Conservation (phyloP, 2,797 vertebrate genomes). For the Astyanax mexicanus region DNA sequence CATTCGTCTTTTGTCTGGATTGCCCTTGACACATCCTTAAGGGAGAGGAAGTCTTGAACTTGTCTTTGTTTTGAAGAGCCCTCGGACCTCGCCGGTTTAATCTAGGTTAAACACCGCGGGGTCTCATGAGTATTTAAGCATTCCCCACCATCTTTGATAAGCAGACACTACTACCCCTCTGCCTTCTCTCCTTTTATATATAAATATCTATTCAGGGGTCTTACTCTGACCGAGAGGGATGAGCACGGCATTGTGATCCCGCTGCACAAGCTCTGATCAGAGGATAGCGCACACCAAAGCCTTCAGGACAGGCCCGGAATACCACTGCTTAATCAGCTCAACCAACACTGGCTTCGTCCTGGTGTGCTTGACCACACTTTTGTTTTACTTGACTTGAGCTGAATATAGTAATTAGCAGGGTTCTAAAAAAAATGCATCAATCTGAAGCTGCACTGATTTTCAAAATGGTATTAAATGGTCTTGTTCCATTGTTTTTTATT, state of each 20-base stretch:
- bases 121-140: conserved; percentile 77
- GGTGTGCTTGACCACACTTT: background rate
- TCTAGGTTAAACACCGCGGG: conserved; percentile 81
- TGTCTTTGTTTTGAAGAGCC: conserved; percentile 85
- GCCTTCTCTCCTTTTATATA: conserved; percentile 48
- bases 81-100: conserved; percentile 80
- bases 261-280: conserved; percentile 45
- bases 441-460: too few species aligned
- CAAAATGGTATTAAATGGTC: too few species aligned
- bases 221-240: conserved; percentile 40
- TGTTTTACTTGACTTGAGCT: background rate
- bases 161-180: conserved; percentile 22
- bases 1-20: conserved; percentile 87
- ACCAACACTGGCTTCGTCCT: conserved; percentile 9
- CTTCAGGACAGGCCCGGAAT: background rate
- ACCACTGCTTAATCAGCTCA: conserved; percentile 12
- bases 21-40: conserved; percentile 87
- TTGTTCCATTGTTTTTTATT: too few species aligned
- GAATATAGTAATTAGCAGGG: background rate
- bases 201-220: conserved; percentile 55
- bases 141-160: conserved; percentile 50
- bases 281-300: conserved; percentile 35
- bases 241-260: conserved; percentile 39
- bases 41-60: conserved; percentile 79
- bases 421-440: too few species aligned